Percentiles rank a stretch among this genome's conserved stretches.
Conservation (phyloP, 2,797 vertebrate genomes). For the Percopsis omiscomaycus region DNA sequence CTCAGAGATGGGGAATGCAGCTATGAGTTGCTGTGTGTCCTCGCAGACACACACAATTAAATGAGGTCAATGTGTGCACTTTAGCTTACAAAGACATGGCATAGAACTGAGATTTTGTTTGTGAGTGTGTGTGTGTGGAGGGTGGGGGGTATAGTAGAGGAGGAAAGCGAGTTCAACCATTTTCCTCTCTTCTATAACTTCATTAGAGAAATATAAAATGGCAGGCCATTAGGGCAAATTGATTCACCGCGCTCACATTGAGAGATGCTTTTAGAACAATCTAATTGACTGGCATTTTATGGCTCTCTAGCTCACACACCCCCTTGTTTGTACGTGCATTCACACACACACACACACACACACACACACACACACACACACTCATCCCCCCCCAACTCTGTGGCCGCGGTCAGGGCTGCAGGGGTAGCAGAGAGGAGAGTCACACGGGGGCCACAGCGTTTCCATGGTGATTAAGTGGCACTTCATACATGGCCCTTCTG, state of each 20-base stretch:
- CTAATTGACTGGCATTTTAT: slow-evolving; percentile 70
- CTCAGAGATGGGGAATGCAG: neutral
- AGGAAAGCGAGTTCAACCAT: slow-evolving; percentile 30
- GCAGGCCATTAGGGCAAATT: neutral
- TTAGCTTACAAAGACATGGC: slow-evolving; percentile 37
- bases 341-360: slow-evolving; percentile 13
- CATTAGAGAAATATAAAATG: slow-evolving; percentile 10
- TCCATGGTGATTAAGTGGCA: slow-evolving; percentile 67
- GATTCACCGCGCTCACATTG: slow-evolving; percentile 72
- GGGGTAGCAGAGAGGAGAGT: slow-evolving; percentile 53
- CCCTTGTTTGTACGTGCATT: neutral
- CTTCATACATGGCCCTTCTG: slow-evolving; percentile 56
- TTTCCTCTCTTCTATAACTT: slow-evolving; percentile 41
- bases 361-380: slow-evolving; percentile 25
- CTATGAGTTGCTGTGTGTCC: slow-evolving; percentile 18
- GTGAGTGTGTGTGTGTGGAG: slow-evolving; percentile 12
- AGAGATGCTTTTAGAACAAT: slow-evolving; percentile 79
- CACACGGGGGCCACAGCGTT: slow-evolving; percentile 49
- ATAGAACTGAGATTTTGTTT: slow-evolving; percentile 12
- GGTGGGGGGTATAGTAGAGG: neutral
- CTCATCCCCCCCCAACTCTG: slow-evolving; percentile 30
- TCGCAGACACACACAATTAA: slow-evolving; percentile 47
- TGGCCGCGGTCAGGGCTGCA: slow-evolving; percentile 43
- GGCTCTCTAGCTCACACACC: slow-evolving; percentile 30
- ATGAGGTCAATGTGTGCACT: slow-evolving; percentile 46